Conservation (phyloP, 2,113 vertebrate species). For the Eudyptes chrysolophus region DNA sequence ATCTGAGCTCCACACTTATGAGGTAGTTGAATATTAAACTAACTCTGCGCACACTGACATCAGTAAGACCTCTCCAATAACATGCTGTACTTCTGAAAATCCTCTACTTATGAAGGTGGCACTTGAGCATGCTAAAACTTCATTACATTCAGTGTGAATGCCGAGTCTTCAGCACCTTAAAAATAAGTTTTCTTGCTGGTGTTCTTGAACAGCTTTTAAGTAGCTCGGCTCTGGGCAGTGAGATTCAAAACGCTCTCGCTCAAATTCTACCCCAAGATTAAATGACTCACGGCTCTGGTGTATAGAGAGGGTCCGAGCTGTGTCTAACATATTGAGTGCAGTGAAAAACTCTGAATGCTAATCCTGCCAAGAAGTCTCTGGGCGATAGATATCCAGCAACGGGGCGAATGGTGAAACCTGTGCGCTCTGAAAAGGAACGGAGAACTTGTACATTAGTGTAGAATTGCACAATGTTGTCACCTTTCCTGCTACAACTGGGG, state of each 20-base stretch:
- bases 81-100: not conserved
- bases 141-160: not conserved
- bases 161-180: not conserved
- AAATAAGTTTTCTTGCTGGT: not conserved
- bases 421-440: slow-evolving; percentile 80
- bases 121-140: not conserved
- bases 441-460: not conserved
- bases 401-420: slow-evolving; percentile 94
- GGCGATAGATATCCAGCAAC: slow-evolving; percentile 96
- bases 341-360: slow-evolving; percentile 98
- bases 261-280: not conserved
- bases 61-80: not conserved
- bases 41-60: not conserved
- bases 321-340: slow-evolving; percentile 98
- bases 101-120: not conserved
- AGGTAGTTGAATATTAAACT: not conserved
- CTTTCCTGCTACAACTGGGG: not conserved
- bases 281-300: slow-evolving; percentile 96
- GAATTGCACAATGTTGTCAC: not conserved
- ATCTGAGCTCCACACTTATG: not conserved
- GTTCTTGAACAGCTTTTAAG: not conserved
- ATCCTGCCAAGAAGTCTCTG: slow-evolving; percentile 94
- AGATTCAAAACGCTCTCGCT: not conserved
- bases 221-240: not conserved
- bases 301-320: slow-evolving; percentile 95